Evolutionary conservation across 2,888 invertebrate genomes (phyloP).

Genomic region (Hirtodrosophila confusa): DNA sequence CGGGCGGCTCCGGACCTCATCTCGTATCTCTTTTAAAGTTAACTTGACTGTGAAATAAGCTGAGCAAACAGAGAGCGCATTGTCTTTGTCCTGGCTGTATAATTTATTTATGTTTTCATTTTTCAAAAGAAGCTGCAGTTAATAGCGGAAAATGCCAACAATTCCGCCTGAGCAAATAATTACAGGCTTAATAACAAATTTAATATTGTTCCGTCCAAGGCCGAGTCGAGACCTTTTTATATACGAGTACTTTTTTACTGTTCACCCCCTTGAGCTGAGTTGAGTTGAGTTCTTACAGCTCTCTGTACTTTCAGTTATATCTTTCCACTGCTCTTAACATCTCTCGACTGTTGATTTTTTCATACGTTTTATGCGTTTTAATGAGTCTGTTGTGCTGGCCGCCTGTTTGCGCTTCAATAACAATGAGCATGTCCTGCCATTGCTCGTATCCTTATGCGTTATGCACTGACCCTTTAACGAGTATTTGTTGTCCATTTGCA

Average conservation of each 20-base stretch:
- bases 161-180: slow-evolving; percentile 72
- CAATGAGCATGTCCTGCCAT: slow-evolving; percentile 54
- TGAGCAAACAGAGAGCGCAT: slow-evolving; percentile 68
- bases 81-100: slow-evolving; percentile 73
- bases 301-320: background rate
- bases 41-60: slow-evolving; percentile 78
- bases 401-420: slow-evolving; percentile 62
- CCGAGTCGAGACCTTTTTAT: slow-evolving; percentile 28
- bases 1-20: slow-evolving; percentile 27
- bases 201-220: slow-evolving; percentile 65
- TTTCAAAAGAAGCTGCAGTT: slow-evolving; percentile 45
- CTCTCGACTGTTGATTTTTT: slow-evolving; percentile 61
- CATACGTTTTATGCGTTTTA: slow-evolving; percentile 73
- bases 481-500: slow-evolving; percentile 48
- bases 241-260: slow-evolving; percentile 3
- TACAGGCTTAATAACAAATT: slow-evolving; percentile 79
- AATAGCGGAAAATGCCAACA: slow-evolving; percentile 65
- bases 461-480: slow-evolving; percentile 43
- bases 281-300: background rate
- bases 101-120: slow-evolving; percentile 74
- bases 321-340: background rate
- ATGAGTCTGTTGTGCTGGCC: slow-evolving; percentile 51
- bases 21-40: slow-evolving; percentile 69
- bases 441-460: slow-evolving; percentile 20
- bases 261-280: slow-evolving; percentile 16